Conservation (phyloP, 2,888 invertebrate species). For the Cyrtodaria siliqua region DNA sequence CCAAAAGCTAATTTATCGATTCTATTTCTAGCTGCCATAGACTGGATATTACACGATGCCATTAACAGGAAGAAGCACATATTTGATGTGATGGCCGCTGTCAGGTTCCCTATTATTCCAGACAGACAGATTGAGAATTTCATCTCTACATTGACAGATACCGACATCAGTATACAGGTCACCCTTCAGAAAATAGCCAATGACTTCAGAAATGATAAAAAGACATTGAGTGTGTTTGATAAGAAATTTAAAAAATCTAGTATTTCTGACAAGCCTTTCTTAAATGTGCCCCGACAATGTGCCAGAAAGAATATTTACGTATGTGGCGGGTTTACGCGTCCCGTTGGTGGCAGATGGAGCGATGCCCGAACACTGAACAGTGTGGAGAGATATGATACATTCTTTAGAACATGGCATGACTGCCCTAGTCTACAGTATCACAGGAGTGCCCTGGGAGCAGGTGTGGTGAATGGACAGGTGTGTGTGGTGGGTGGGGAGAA, state of each 20-base stretch:
- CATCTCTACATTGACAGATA: constrained; percentile 92
- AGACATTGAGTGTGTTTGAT: constrained; percentile 44
- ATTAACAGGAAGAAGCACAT: constrained; percentile 92
- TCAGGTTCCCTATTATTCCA: constrained; percentile 94
- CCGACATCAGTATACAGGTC: constrained; percentile 92
- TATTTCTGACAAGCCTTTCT: constrained; percentile 43
- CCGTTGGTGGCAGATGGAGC: constrained; percentile 93
- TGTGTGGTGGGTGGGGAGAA: constrained; percentile 96
- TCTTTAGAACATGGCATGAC: constrained; percentile 78
- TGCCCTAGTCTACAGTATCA: constrained; percentile 91
- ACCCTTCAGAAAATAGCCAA: constrained; percentile 89
- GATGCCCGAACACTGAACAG: constrained; percentile 90
- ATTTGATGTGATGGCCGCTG: constrained; percentile 93
- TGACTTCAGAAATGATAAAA: constrained; percentile 71
- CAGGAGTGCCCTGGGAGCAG: constrained; percentile 95
- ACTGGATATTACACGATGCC: constrained; percentile 95
- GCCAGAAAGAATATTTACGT: constrained; percentile 95
- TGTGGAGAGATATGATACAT: constrained; percentile 91
- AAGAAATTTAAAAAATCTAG: constrained; percentile 29
- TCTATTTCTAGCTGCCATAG: constrained; percentile 90
- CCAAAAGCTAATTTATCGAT: too few relatives aligned
- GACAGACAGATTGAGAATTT: constrained; percentile 88
- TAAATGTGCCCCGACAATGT: constrained; percentile 91
- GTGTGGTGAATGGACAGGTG: constrained; percentile 93
- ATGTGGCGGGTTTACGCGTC: constrained; percentile 95